Evolutionary conservation across 2,888 invertebrate genomes (phyloP).

Genomic region (Xestia sexstrigata): DNA sequence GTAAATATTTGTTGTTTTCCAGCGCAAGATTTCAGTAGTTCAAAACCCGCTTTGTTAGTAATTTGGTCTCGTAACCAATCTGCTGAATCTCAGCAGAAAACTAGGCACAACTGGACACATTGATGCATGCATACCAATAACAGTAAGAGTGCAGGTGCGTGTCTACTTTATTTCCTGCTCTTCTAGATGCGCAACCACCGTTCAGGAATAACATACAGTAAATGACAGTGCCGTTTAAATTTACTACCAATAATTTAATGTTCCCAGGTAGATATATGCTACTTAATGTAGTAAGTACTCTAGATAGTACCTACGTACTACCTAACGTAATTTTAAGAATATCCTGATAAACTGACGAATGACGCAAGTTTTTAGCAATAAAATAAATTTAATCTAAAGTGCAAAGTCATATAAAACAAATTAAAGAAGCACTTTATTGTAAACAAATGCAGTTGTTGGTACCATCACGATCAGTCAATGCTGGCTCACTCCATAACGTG

Average conservation of each 20-base stretch:
- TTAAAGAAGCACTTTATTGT: constrained; percentile 87
- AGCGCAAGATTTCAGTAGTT: not conserved
- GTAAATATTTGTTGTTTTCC: not conserved
- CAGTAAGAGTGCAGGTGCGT: not conserved
- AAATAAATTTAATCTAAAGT: constrained; percentile 86
- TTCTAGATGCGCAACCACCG: too few relatives aligned
- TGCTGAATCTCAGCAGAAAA: not conserved
- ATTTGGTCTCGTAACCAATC: not conserved
- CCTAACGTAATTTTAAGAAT: constrained; percentile 59
- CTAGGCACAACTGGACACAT: not conserved
- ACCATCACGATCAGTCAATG: constrained; percentile 84
- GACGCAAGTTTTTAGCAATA: constrained; percentile 83
- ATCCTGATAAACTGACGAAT: constrained; percentile 72
- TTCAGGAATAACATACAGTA: not conserved
- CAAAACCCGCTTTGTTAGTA: not conserved
- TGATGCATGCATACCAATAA: not conserved
- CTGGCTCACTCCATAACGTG: constrained; percentile 80
- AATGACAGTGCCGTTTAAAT: not conserved
- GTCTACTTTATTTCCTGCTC: too few relatives aligned
- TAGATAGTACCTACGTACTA: not conserved
- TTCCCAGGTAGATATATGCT: not conserved
- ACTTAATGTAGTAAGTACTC: not conserved
- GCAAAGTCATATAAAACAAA: constrained; percentile 88
- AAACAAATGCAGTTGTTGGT: constrained; percentile 88
- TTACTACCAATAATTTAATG: not conserved